A percentile compares a stretch with the other conserved stretches of the same genome.
Conservation (phyloP, 2,888 invertebrate genomes). For the Agrotis puta region DNA sequence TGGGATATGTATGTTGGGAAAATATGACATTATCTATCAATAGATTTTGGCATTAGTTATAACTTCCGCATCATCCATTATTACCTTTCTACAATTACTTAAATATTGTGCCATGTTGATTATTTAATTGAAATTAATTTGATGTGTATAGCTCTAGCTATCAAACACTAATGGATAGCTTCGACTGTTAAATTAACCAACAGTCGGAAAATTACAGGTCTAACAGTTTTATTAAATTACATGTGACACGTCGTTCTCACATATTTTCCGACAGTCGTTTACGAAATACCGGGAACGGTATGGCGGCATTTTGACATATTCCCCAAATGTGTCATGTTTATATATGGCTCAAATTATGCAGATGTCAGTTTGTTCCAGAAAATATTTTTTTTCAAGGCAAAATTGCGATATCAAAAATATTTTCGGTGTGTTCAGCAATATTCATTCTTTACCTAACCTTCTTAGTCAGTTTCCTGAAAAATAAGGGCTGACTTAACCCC, state of each 20-base stretch:
- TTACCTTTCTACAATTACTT: too few relatives aligned
- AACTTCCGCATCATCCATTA: too few relatives aligned
- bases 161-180: too few relatives aligned
- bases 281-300: neutral
- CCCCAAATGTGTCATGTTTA: constrained; percentile 10
- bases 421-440: neutral
- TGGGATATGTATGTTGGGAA: too few relatives aligned
- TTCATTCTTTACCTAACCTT: too few relatives aligned
- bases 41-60: too few relatives aligned
- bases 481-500: too few relatives aligned
- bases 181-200: too few relatives aligned
- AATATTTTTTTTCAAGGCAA: neutral
- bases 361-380: neutral
- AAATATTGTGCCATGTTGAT: too few relatives aligned
- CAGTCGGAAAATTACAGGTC: neutral
- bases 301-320: neutral
- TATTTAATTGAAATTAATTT: too few relatives aligned
- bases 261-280: constrained; percentile 21
- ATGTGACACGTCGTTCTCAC: constrained; percentile 1
- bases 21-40: too few relatives aligned
- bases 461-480: too few relatives aligned
- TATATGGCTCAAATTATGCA: constrained; percentile 8
- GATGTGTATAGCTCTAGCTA: neutral
- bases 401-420: neutral
- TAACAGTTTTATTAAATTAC: constrained; percentile 12